phyloP scores from a whole-genome alignment of 2,113 vertebrate species.

The Dipodomys spectabilis region DNA sequence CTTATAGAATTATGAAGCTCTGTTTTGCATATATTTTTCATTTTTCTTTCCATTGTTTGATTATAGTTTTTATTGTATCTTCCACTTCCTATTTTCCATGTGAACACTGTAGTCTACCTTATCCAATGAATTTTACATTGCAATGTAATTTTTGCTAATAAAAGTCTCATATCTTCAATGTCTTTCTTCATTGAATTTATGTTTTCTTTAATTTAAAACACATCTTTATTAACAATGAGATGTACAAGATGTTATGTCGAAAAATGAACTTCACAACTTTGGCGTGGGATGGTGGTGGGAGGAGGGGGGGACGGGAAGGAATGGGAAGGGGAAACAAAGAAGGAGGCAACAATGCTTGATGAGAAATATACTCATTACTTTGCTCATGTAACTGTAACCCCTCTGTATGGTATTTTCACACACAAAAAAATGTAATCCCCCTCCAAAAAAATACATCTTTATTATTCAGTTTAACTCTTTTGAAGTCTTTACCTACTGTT shows the following conservation, averaged over 20 bases:
- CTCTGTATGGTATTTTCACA: too few species aligned
- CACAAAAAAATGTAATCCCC: too few species aligned
- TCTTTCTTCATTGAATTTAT: slow-evolving; percentile 29
- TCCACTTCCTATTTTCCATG: not conserved
- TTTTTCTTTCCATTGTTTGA: too few species aligned
- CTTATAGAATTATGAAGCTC: not conserved
- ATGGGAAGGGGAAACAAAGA: too few species aligned
- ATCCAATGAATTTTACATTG: slow-evolving; percentile 32
- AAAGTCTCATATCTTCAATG: not conserved
- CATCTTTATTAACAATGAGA: not conserved
- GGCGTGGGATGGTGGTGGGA: too few species aligned
- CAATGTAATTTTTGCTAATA: not conserved
- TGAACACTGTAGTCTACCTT: not conserved
- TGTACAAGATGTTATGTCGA: too few species aligned
- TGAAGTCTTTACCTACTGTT: not conserved
- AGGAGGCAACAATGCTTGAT: too few species aligned
- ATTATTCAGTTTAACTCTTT: not conserved
- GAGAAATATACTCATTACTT: too few species aligned
- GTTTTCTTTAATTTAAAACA: slow-evolving; percentile 5
- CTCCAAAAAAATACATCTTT: not conserved
- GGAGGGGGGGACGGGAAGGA: too few species aligned
- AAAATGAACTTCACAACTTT: too few species aligned
- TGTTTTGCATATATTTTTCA: not conserved
- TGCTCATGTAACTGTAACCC: too few species aligned
- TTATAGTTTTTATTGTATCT: not conserved